Percentiles rank a stretch among this genome's conserved stretches.
Conservation (phyloP, 2,888 invertebrate species). For the Saturnia japonica region DNA sequence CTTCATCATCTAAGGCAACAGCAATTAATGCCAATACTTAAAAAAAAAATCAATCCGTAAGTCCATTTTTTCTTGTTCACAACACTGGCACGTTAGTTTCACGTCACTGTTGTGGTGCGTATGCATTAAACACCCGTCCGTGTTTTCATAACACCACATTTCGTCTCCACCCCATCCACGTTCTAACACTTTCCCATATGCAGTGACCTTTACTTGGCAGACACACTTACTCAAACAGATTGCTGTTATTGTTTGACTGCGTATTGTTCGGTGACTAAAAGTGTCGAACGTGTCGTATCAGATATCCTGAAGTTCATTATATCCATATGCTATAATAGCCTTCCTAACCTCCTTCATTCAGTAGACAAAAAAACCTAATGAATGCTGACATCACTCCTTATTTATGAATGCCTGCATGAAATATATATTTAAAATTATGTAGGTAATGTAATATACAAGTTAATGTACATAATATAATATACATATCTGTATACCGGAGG, state of each 20-base stretch:
- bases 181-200: too few relatives aligned
- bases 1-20: too few relatives aligned
- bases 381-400: not conserved
- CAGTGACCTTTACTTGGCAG: slow-evolving; percentile 7
- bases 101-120: too few relatives aligned
- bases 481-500: too few relatives aligned
- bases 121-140: too few relatives aligned
- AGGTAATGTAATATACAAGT: not conserved
- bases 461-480: too few relatives aligned
- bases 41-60: too few relatives aligned
- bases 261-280: not conserved
- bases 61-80: too few relatives aligned
- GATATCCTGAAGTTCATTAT: not conserved
- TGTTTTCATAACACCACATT: slow-evolving; percentile 79
- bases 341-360: not conserved
- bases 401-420: not conserved
- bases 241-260: not conserved
- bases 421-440: not conserved
- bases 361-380: not conserved
- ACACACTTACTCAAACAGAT: not conserved
- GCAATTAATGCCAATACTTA: too few relatives aligned
- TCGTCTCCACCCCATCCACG: too few relatives aligned
- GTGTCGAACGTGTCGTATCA: not conserved
- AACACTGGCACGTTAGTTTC: too few relatives aligned
- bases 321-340: not conserved